Conservation (phyloP, 2,888 invertebrate genomes). For the Mesoligia furuncula region DNA sequence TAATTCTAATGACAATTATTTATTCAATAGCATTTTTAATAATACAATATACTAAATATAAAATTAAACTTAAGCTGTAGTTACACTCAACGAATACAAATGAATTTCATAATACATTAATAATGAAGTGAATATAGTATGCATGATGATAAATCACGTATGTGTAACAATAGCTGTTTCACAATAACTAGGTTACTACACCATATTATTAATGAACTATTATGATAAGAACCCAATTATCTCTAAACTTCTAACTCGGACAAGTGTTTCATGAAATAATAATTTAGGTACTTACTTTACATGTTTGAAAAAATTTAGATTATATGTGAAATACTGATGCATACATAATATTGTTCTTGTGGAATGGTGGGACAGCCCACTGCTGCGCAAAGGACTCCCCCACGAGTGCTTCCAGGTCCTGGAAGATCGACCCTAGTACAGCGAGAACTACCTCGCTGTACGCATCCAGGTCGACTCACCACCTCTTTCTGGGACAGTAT, state of each 20-base stretch:
- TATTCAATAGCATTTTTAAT: background rate
- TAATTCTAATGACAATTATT: background rate
- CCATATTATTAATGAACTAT: constrained; percentile 10
- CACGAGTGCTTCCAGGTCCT: background rate
- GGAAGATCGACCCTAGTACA: too few relatives aligned
- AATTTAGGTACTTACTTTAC: background rate
- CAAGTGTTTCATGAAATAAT: background rate
- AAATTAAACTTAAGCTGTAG: constrained; percentile 6
- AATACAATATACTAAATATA: background rate
- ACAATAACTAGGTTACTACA: constrained; percentile 19
- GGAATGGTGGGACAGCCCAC: background rate
- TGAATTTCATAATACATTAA: constrained; percentile 20
- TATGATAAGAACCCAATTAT: constrained; percentile 26
- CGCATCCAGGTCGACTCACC: background rate
- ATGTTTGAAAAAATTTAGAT: background rate
- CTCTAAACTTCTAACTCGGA: background rate
- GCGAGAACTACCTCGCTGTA: background rate
- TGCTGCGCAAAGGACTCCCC: background rate
- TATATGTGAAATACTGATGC: background rate
- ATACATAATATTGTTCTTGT: background rate
- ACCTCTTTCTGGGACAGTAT: background rate
- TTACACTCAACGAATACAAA: constrained; percentile 19
- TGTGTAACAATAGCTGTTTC: constrained; percentile 30
- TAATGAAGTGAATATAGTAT: constrained; percentile 12
- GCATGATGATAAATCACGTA: constrained; percentile 28